phyloP scores from a whole-genome alignment of 2,888 invertebrate species.

The Eugnorisma glareosa region DNA sequence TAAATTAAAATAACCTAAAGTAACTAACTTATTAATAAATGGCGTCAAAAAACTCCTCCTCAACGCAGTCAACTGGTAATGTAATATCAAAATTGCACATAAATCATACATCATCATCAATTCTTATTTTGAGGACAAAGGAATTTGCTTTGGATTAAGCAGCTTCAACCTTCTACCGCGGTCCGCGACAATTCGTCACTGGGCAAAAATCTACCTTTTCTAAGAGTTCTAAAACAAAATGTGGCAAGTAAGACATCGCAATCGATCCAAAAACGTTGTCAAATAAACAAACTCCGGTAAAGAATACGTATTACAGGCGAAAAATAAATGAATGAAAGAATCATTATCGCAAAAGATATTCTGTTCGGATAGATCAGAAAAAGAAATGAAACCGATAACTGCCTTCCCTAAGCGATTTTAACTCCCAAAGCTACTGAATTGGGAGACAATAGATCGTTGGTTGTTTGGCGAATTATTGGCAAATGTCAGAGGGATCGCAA shows the following conservation, averaged over 20 bases:
- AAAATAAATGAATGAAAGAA: neutral
- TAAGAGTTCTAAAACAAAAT: neutral
- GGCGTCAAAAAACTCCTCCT: too few species aligned
- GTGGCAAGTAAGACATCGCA: neutral
- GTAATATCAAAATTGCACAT: neutral
- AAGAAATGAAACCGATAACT: neutral
- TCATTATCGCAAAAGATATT: neutral
- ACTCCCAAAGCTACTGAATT: constrained; percentile 18
- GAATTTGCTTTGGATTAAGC: neutral
- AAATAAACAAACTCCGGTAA: neutral
- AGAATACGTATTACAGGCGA: neutral
- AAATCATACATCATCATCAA: neutral
- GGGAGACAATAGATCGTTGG: constrained; percentile 40
- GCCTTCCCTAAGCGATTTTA: constrained; percentile 4
- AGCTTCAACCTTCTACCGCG: neutral
- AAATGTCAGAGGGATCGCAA: constrained; percentile 56
- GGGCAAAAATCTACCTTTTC: neutral
- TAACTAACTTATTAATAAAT: too few species aligned
- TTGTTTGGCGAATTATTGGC: constrained; percentile 44
- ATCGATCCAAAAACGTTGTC: neutral
- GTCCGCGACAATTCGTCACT: too few species aligned
- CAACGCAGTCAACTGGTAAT: too few species aligned
- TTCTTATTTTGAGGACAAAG: constrained; percentile 1
- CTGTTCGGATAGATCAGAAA: neutral
- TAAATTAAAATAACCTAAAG: too few species aligned